These are phyloP conservation scores for Pseudochromis fuscus DNA, from an alignment of 2,797 vertebrate genomes.

Conservation along the genomic window DNA sequence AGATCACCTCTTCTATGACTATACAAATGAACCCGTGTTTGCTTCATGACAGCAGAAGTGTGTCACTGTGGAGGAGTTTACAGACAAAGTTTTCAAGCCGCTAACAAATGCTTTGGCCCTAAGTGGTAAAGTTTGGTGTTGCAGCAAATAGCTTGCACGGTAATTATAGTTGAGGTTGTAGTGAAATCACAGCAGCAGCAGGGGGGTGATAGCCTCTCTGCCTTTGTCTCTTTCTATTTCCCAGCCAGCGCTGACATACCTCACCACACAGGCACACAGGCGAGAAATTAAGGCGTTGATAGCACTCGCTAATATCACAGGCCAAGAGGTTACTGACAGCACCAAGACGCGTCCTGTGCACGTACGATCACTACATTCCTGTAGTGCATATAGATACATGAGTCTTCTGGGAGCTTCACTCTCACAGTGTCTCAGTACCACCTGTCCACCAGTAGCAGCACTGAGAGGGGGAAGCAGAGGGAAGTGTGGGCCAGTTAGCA, in stretches of 20 bases:
- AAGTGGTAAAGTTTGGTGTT: slow-evolving; percentile 78
- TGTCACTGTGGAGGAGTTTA: neutral
- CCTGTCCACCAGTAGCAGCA: slow-evolving; percentile 9
- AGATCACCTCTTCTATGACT: too few species aligned
- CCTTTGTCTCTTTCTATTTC: slow-evolving; percentile 73
- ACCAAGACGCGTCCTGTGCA: neutral
- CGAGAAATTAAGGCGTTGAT: slow-evolving; percentile 83
- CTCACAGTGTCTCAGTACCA: slow-evolving; percentile 1
- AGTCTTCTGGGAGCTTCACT: slow-evolving; percentile 2
- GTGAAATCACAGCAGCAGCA: slow-evolving; percentile 81
- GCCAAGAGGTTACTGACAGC: slow-evolving; percentile 51
- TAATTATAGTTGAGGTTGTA: slow-evolving; percentile 82
- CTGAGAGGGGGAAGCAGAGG: neutral
- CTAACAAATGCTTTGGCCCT: slow-evolving; percentile 20
- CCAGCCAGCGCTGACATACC: slow-evolving; percentile 79
- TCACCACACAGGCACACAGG: slow-evolving; percentile 83
- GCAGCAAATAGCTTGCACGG: slow-evolving; percentile 67
- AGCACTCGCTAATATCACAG: slow-evolving; percentile 70
- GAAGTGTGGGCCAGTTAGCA: slow-evolving; percentile 42
- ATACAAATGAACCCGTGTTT: neutral
- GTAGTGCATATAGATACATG: neutral
- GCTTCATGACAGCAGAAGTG: neutral
- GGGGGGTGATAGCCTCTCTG: slow-evolving; percentile 81
- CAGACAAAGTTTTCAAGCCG: slow-evolving; percentile 39
- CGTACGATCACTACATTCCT: neutral